These are phyloP conservation scores for Rynchops niger DNA, from an alignment of 2,113 vertebrate species.

Conservation along the genomic window DNA sequence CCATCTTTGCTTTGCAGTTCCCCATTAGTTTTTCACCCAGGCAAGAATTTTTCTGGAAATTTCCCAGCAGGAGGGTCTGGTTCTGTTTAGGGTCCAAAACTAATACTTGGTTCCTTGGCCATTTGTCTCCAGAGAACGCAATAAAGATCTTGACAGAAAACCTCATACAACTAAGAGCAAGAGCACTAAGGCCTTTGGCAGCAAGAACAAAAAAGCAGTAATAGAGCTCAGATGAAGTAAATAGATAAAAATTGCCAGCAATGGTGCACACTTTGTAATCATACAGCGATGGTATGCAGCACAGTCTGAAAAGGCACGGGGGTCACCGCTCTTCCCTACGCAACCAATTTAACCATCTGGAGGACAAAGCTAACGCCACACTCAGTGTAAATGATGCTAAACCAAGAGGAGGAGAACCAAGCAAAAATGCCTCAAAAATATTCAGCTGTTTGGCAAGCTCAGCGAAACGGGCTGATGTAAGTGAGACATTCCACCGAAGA, in stretches of 20 bases:
- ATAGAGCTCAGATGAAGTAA: background rate
- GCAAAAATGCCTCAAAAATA: conserved; percentile 25
- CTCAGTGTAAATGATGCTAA: background rate
- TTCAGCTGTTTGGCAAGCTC: conserved; percentile 22
- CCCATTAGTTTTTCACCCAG: background rate
- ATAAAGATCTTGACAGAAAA: background rate
- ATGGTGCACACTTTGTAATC: background rate
- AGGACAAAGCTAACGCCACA: background rate
- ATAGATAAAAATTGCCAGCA: background rate
- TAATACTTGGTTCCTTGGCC: background rate
- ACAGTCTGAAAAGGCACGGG: background rate
- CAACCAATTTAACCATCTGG: background rate
- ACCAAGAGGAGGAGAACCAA: background rate
- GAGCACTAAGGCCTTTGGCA: background rate
- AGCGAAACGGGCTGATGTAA: conserved; percentile 6
- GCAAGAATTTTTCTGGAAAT: background rate
- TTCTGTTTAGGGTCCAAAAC: background rate
- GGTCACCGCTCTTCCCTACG: background rate
- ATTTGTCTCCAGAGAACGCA: background rate
- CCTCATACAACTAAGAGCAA: background rate
- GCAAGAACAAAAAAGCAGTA: background rate
- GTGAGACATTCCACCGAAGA: conserved; percentile 48
- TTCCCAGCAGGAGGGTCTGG: background rate
- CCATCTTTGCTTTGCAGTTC: background rate
- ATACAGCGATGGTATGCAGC: background rate